A percentile compares a stretch with the other conserved stretches of the same genome.
phyloP scores from a whole-genome alignment of 2,113 vertebrate species.

The Nycticryphes semicollaris region DNA sequence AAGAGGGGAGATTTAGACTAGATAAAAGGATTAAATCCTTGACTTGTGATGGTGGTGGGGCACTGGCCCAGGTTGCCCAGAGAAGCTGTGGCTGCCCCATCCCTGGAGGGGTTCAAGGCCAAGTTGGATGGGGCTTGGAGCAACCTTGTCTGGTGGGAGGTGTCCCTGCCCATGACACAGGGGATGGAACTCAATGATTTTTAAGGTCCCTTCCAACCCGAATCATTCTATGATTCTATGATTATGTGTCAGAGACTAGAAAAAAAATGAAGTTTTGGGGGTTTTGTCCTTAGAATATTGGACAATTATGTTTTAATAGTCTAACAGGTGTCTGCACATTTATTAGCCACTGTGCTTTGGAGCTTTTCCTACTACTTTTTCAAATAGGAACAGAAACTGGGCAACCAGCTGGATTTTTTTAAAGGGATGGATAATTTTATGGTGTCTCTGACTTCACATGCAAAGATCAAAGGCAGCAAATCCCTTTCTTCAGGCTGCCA shows the following conservation, averaged over 20 bases:
- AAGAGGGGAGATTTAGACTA: no score
- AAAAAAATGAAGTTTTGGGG: accelerated
- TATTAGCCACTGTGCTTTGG: background rate
- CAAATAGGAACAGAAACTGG: background rate
- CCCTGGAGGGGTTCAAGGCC: no score
- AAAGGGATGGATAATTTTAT: background rate
- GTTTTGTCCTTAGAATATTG: background rate
- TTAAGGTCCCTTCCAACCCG: no score
- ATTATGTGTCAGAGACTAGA: background rate
- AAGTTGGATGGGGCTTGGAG: no score
- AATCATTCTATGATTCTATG: no score
- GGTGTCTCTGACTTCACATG: background rate
- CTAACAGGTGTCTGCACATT: background rate
- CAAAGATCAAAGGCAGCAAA: slow-evolving; percentile 6
- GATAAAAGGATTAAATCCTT: no score
- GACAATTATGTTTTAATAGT: background rate
- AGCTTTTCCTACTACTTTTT: background rate
- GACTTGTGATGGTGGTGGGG: no score
- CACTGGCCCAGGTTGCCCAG: no score
- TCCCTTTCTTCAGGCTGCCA: background rate
- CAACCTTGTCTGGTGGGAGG: no score
- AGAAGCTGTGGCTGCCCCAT: no score
- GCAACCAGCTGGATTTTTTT: background rate
- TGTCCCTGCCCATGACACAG: no score
- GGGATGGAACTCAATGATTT: no score